Evolutionary conservation across 2,888 invertebrate genomes (phyloP).

Genomic region (Lithophane leautieri): DNA sequence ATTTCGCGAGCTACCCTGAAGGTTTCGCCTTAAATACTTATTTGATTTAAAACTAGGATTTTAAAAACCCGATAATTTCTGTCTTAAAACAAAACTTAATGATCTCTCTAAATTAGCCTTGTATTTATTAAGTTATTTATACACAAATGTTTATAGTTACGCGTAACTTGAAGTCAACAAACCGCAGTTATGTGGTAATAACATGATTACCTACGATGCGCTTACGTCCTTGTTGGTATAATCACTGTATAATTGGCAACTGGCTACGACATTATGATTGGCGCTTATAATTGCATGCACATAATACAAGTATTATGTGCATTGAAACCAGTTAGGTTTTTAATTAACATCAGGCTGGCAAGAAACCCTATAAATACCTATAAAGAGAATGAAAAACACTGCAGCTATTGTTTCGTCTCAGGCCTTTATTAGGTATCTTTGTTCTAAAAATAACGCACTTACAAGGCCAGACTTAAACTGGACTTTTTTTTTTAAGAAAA

Average conservation of each 20-base stretch:
- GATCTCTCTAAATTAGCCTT: not conserved
- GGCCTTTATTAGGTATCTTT: no score
- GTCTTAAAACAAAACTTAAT: no score
- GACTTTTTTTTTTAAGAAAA: not conserved
- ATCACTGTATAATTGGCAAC: slow-evolving; percentile 8
- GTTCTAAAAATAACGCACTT: slow-evolving; percentile 4
- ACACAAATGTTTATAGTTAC: slow-evolving; percentile 8
- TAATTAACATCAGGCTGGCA: not conserved
- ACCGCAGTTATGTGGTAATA: slow-evolving; percentile 36
- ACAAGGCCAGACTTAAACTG: not conserved
- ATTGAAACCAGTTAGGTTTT: not conserved
- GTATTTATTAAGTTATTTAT: slow-evolving; percentile 18
- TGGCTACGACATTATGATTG: not conserved
- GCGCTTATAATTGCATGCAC: not conserved
- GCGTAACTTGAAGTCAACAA: slow-evolving; percentile 33
- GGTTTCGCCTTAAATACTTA: no score
- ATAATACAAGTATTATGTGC: slow-evolving; percentile 7
- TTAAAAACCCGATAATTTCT: no score
- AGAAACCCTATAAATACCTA: not conserved
- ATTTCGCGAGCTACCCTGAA: no score
- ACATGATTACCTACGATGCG: slow-evolving; percentile 35
- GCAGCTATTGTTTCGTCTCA: not conserved
- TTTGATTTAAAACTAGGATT: no score
- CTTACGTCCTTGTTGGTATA: slow-evolving; percentile 20
- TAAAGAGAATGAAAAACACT: not conserved